phyloP scores from a whole-genome alignment of 2,888 invertebrate species.

The Zhuqinia jingwanae region DNA sequence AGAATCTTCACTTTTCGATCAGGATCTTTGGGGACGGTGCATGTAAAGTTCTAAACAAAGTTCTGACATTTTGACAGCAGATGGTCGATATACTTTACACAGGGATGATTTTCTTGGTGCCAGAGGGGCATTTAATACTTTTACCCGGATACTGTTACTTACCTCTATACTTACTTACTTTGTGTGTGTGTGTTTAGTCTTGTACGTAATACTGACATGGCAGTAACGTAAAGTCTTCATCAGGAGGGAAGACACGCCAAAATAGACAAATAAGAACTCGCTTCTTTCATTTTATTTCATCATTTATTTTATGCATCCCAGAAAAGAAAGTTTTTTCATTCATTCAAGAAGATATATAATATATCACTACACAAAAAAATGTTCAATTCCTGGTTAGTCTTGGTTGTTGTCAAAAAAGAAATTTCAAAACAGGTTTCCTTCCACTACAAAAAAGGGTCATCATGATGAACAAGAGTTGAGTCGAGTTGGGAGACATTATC shows the following conservation, averaged over 20 bases:
- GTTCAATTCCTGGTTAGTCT: constrained; percentile 20
- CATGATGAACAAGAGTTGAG: too few relatives aligned
- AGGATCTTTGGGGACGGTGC: constrained; percentile 7
- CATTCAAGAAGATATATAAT: too few relatives aligned
- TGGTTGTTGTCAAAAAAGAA: background rate
- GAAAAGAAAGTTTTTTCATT: constrained; percentile 20
- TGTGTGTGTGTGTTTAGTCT: too few relatives aligned
- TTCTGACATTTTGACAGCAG: constrained; percentile 60
- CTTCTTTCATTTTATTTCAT: constrained; percentile 42
- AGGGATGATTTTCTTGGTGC: constrained; percentile 36
- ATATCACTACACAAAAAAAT: constrained; percentile 4
- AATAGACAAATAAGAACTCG: constrained; percentile 34
- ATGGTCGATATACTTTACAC: constrained; percentile 47
- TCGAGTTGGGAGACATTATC: too few relatives aligned
- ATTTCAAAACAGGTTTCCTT: constrained; percentile 20
- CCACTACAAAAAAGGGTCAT: too few relatives aligned
- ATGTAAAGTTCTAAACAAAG: constrained; percentile 33
- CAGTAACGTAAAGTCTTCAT: background rate
- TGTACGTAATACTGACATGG: too few relatives aligned
- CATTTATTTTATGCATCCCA: constrained; percentile 26
- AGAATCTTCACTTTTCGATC: too few relatives aligned
- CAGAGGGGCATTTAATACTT: constrained; percentile 34
- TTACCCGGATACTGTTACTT: too few relatives aligned
- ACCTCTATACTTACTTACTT: too few relatives aligned
- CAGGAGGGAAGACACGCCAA: constrained; percentile 1